Base-by-base conservation (phyloP, 1,140 invertebrate genomes). In the Drosophila trapezifrons region DNA sequence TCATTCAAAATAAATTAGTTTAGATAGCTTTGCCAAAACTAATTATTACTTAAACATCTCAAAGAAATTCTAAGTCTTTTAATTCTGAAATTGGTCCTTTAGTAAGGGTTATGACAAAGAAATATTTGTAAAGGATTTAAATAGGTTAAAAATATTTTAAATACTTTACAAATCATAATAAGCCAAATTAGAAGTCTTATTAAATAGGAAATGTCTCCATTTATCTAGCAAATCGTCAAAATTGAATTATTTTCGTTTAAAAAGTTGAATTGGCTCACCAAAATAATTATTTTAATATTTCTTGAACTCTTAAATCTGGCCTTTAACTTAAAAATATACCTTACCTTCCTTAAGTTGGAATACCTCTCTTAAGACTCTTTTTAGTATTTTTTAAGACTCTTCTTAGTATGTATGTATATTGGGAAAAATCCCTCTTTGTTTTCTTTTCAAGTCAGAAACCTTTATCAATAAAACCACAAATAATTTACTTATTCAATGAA, bases 211-310 rank as follows among this genome's bases (percentile, higher is more conserved):
- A 4, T 51, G 18, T 1, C 10, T 7, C 0, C 1, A 5, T 18
- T 0, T 7, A 0, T 17, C n/a, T 29, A 3, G 0, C 4, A 6
- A 29, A 0, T 6, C n/a, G 1, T 22, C 8, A 4, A 10, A n/a
- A 4, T 15, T 8, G 0, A 15, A 8, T 25, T n/a, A 0, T 1
- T 9, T 5, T 10, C 1, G 1, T 10, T 47, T 9, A n/a, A 47
- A 46, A 8, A 22, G 1, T 4, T 22, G 15, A 22, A 1, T 45
- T 20, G 6, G 4, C 3, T 15, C 0, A 0, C 6, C 7, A 15
- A 47, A 25, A 2, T 5, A n/a, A n/a, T 25, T 5, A n/a, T 10
- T 5, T 47, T 5, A 4, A n/a, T 2, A 15, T 3, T 2, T n/a
- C 3, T 25, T 5, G 1, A 25, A 10, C 4, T 4, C 9, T 17